phyloP scores from a whole-genome alignment of 2,888 invertebrate genomes.

The Himalopsyche anomala region DNA sequence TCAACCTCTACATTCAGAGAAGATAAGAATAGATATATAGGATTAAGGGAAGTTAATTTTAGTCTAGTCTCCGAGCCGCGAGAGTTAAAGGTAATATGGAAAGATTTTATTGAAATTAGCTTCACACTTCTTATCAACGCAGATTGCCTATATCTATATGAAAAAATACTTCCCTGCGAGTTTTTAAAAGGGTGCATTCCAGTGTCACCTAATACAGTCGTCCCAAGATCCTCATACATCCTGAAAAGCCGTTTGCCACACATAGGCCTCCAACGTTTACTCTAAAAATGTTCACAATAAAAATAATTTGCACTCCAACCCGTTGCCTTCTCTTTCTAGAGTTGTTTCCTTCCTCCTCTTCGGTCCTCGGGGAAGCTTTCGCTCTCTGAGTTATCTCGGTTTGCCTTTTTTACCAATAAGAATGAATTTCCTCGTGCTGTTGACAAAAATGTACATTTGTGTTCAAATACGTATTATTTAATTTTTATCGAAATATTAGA shows the following conservation, averaged over 20 bases:
- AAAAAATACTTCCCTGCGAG: not conserved
- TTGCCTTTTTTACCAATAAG: conserved; percentile 54
- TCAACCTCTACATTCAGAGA: too few species aligned
- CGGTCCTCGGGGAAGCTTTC: conserved; percentile 48
- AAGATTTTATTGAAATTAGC: too few species aligned
- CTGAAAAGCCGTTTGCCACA: not conserved
- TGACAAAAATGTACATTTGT: conserved; percentile 16
- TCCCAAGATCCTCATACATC: conserved; percentile 31
- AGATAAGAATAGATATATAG: too few species aligned
- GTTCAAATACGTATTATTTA: not conserved
- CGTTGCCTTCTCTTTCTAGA: conserved; percentile 26
- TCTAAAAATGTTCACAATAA: conserved; percentile 56
- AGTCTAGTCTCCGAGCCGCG: too few species aligned
- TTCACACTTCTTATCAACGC: not conserved
- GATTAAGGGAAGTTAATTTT: too few species aligned
- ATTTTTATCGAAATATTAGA: not conserved
- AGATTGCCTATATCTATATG: not conserved
- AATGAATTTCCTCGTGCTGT: conserved; percentile 43
- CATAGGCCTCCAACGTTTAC: conserved; percentile 47
- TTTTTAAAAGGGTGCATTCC: not conserved
- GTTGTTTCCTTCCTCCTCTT: conserved; percentile 5
- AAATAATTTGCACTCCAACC: conserved; percentile 62
- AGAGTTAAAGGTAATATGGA: too few species aligned
- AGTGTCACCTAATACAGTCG: not conserved
- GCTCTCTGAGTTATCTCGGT: conserved; percentile 52